Conservation (phyloP, 2,797 vertebrate species). For the Dromococcyx pavoninus region DNA sequence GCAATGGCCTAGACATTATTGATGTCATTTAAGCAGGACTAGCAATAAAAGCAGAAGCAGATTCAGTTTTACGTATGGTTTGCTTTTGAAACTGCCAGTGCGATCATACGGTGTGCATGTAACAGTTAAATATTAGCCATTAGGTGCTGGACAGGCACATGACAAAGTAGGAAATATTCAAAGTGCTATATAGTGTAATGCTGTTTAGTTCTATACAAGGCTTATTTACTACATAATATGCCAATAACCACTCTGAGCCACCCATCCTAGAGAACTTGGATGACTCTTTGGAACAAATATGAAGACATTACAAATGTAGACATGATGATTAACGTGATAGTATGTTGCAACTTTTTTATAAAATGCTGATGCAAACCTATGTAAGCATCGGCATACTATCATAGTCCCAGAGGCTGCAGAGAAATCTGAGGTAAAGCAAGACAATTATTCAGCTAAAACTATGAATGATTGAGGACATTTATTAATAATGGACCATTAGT, state of each 20-base stretch:
- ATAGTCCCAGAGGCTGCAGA: not conserved
- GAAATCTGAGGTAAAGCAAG: not conserved
- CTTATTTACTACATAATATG: not conserved
- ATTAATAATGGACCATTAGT: slow-evolving; percentile 21
- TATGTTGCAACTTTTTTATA: not conserved
- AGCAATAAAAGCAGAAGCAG: not conserved
- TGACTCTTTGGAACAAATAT: not conserved
- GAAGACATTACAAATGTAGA: not conserved
- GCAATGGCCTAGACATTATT: not conserved
- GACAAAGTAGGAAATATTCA: not conserved
- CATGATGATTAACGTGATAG: not conserved
- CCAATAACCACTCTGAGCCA: not conserved
- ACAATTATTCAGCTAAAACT: not conserved
- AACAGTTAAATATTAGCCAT: not conserved
- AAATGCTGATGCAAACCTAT: not conserved
- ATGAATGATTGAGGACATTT: not conserved
- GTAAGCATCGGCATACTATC: not conserved
- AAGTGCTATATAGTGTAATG: not conserved
- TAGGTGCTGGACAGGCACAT: not conserved
- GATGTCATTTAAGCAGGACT: not conserved
- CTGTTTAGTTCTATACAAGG: not conserved
- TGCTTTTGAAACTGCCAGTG: not conserved
- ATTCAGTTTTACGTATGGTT: not conserved
- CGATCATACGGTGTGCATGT: not conserved
- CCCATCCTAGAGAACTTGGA: not conserved